Percentiles rank a stretch among this genome's conserved stretches.
Conservation (phyloP, 2,888 invertebrate species). For the Tyria jacobaeae region DNA sequence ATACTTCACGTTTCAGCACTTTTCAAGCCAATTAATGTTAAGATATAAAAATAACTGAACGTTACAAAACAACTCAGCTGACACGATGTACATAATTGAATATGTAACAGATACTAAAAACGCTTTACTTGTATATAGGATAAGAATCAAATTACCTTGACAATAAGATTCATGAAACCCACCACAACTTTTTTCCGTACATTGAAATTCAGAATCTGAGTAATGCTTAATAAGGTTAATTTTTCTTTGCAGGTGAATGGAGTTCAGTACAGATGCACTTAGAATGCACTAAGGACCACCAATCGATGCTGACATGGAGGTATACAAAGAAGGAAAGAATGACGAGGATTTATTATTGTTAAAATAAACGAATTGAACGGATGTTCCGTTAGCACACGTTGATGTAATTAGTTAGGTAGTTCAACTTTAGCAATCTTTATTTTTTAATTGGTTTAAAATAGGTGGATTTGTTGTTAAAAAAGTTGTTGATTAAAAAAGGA, state of each 20-base stretch:
- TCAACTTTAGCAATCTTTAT: neutral
- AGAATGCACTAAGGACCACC: constrained; percentile 59
- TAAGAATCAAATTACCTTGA: constrained; percentile 41
- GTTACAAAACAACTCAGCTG: constrained; percentile 37
- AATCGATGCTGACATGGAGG: constrained; percentile 29
- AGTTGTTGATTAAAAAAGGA: neutral
- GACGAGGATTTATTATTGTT: neutral
- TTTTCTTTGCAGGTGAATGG: constrained; percentile 21
- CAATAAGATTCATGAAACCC: constrained; percentile 29
- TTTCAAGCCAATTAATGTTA: constrained; percentile 33
- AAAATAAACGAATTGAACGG: neutral
- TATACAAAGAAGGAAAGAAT: constrained; percentile 35
- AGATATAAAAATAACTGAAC: constrained; percentile 25
- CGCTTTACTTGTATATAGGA: constrained; percentile 21
- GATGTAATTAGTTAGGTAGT: constrained; percentile 1
- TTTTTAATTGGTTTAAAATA: neutral
- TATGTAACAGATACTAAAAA: constrained; percentile 22
- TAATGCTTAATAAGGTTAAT: neutral
- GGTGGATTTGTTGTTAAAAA: no score
- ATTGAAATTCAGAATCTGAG: constrained; percentile 25
- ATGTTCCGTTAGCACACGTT: neutral
- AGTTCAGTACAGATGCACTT: constrained; percentile 62
- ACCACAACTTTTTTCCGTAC: neutral
- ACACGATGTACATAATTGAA: constrained; percentile 37
- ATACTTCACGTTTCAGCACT: constrained; percentile 22